These are phyloP conservation scores for Holothuria scabra DNA, from an alignment of 53 echinoderm and acorn worm genomes.

Conservation along the genomic window DNA sequence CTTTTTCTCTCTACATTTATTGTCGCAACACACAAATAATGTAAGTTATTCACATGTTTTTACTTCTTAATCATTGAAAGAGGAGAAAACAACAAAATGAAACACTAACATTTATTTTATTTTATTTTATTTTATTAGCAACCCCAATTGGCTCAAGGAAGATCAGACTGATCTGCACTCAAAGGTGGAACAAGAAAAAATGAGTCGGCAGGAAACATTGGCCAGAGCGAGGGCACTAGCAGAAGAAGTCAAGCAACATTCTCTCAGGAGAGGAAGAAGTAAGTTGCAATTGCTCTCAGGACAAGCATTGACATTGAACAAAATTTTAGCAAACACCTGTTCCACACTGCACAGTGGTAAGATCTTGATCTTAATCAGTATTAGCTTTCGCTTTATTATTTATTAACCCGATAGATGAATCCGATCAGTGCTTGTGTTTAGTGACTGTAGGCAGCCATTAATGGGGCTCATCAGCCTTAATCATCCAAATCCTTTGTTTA, in stretches of 20 bases:
- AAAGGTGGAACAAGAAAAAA: conserved; percentile 76
- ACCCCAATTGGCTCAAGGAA: not conserved
- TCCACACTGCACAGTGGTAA: not conserved
- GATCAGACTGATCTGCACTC: not conserved
- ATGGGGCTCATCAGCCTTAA: too few relatives aligned
- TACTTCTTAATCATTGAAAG: too few relatives aligned
- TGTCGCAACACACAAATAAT: too few relatives aligned
- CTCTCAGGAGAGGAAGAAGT: conserved; percentile 21
- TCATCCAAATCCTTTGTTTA: too few relatives aligned
- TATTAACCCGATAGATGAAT: too few relatives aligned
- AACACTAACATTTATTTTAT: too few relatives aligned
- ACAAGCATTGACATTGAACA: too few relatives aligned
- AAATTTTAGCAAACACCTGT: not conserved
- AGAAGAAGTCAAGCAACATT: conserved; percentile 82
- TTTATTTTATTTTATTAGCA: not conserved
- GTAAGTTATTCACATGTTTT: too few relatives aligned
- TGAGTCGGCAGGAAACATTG: conserved; percentile 71
- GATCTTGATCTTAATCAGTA: not conserved
- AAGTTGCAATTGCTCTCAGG: not conserved
- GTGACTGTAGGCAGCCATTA: too few relatives aligned
- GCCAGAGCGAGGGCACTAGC: conserved; percentile 79
- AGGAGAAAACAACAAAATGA: too few relatives aligned
- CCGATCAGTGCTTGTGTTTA: too few relatives aligned
- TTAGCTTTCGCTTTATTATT: not conserved
- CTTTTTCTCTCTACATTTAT: too few relatives aligned